Conservation (phyloP, 2,888 invertebrate genomes). For the Pristionchus entomophagus region DNA sequence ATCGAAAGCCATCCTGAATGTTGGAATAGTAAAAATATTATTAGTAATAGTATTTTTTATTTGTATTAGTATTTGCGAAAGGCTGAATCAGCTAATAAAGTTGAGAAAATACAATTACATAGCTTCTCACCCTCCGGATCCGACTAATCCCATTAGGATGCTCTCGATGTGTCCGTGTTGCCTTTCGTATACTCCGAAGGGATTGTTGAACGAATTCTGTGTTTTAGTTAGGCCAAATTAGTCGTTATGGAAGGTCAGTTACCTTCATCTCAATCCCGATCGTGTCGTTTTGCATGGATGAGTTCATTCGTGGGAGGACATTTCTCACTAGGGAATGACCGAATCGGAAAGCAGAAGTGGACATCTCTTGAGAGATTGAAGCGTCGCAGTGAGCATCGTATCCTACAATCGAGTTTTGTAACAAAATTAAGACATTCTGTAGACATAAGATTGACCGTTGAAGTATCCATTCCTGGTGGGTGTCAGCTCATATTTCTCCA, state of each 20-base stretch:
- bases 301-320: conserved; percentile 81
- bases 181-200: conserved; percentile 69
- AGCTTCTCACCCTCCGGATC: conserved; percentile 59
- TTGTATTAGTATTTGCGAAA: neutral
- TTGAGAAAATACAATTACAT: neutral
- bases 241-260: no score
- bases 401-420: conserved; percentile 50
- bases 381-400: conserved; percentile 85
- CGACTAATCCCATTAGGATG: conserved; percentile 75
- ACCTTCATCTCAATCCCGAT: conserved; percentile 53
- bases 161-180: conserved; percentile 74
- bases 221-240: neutral
- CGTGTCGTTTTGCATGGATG: conserved; percentile 38
- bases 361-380: conserved; percentile 88
- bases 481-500: conserved; percentile 90
- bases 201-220: conserved; percentile 69
- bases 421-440: neutral
- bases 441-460: conserved; percentile 52
- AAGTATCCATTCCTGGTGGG: conserved; percentile 81
- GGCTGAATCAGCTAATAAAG: no score
- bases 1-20: conserved; percentile 70
- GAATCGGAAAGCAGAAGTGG: conserved; percentile 82
- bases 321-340: conserved; percentile 84
- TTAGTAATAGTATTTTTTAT: neutral
- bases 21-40: neutral